Evolutionary conservation across 1,140 invertebrate species (phyloP).

Genomic region (Euura lappo): DNA sequence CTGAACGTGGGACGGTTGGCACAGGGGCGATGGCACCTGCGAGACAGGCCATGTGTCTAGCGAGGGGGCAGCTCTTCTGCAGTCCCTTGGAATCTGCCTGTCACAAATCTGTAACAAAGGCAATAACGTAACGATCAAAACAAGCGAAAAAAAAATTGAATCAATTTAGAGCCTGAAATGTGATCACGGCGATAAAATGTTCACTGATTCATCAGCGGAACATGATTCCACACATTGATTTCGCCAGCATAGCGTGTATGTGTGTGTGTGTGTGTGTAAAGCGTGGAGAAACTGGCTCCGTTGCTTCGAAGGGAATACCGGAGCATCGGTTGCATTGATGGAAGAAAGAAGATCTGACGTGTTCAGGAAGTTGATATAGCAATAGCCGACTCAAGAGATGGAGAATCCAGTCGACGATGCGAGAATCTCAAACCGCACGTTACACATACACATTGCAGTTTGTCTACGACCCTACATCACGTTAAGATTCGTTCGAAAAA

Average conservation of each 20-base stretch:
- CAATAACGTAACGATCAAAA: too few relatives aligned
- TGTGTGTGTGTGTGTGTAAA: too few relatives aligned
- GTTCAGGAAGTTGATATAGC: constrained; percentile 41
- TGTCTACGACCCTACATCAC: too few relatives aligned
- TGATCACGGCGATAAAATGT: too few relatives aligned
- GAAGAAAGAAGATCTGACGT: constrained; percentile 24
- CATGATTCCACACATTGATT: too few relatives aligned
- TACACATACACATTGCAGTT: background rate
- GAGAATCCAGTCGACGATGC: constrained; percentile 37
- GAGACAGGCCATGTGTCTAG: constrained; percentile 4
- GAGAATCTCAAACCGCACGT: background rate
- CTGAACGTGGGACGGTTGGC: background rate
- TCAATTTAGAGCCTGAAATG: too few relatives aligned
- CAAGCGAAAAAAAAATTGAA: too few relatives aligned
- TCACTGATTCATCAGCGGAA: too few relatives aligned
- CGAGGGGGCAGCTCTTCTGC: background rate
- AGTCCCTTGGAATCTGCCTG: constrained; percentile 3
- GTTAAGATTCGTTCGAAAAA: too few relatives aligned
- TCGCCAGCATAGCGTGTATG: too few relatives aligned
- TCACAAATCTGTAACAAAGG: background rate
- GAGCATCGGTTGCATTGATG: background rate
- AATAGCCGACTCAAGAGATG: constrained; percentile 33
- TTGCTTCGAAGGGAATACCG: background rate
- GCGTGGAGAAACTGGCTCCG: too few relatives aligned
- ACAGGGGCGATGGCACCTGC: background rate